Evolutionary conservation across 35 echinoderm and acorn worm genomes (phyloP).

Genomic region (Anneissia japonica): DNA sequence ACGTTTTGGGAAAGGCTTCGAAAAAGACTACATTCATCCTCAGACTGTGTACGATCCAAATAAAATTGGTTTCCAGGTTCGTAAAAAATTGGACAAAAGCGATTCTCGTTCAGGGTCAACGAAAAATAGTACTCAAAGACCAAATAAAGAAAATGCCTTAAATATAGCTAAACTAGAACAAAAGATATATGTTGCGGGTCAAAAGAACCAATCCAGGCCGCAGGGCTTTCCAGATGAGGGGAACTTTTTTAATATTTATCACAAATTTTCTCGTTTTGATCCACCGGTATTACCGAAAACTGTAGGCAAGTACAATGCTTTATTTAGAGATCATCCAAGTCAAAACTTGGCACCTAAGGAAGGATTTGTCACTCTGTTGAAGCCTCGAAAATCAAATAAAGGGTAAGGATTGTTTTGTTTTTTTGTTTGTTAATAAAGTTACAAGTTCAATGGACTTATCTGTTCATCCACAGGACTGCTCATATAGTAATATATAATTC

Average conservation of each 20-base stretch:
- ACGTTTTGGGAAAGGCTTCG: not conserved
- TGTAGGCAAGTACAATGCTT: conserved; percentile 52
- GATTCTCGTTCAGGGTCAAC: conserved; percentile 61
- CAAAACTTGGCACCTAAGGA: conserved; percentile 49
- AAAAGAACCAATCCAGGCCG: not conserved
- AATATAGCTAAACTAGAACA: not conserved
- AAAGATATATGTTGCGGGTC: not conserved
- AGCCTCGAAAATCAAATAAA: not conserved
- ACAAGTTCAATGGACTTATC: too few relatives aligned
- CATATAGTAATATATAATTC: too few relatives aligned
- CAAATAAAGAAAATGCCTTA: not conserved
- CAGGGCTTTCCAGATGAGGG: conserved; percentile 70
- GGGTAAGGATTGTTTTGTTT: not conserved
- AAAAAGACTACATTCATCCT: not conserved
- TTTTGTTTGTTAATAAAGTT: too few relatives aligned
- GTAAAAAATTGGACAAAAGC: conserved; percentile 79
- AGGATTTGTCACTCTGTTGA: not conserved
- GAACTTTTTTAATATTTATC: conserved; percentile 87
- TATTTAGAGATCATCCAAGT: conserved; percentile 56
- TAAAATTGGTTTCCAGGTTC: conserved; percentile 9
- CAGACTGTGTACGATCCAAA: conserved; percentile 21
- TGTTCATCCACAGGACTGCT: too few relatives aligned
- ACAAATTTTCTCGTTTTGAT: conserved; percentile 41
- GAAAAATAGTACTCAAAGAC: not conserved
- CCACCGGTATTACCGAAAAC: conserved; percentile 3